Percentiles rank a stretch among this genome's conserved stretches.
These are phyloP conservation scores for Nyctibius bracteatus DNA, from an alignment of 2,113 vertebrate species.

Conservation along the genomic window DNA sequence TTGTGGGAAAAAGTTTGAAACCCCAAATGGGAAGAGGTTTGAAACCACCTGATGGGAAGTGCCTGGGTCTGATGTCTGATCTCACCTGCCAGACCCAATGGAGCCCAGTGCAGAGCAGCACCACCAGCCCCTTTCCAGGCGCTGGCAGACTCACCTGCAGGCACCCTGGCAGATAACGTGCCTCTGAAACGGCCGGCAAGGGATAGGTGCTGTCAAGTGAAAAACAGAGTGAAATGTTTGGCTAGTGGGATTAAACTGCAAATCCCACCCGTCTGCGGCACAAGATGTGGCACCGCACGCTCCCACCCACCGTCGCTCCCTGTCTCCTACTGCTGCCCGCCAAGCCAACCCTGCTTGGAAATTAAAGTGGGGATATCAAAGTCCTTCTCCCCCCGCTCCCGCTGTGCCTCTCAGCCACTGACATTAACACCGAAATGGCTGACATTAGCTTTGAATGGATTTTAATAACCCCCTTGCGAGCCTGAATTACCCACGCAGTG, in stretches of 20 bases:
- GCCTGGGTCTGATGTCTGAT: neutral
- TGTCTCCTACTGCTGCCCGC: neutral
- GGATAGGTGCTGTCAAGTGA: neutral
- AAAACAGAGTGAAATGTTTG: neutral
- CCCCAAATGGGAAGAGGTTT: neutral
- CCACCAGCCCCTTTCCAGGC: neutral
- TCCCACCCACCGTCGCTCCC: fast-evolving
- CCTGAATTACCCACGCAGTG: neutral
- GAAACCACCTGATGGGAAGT: neutral
- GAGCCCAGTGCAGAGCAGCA: neutral
- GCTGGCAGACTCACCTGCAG: neutral
- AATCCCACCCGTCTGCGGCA: neutral
- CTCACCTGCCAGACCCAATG: neutral
- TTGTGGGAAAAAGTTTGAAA: neutral
- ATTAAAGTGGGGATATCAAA: slow-evolving; percentile 15
- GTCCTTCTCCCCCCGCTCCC: neutral
- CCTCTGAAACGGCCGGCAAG: neutral
- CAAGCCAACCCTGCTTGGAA: neutral
- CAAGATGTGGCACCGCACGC: neutral
- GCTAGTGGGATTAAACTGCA: neutral
- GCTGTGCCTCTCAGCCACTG: slow-evolving; percentile 45
- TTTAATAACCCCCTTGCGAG: slow-evolving; percentile 37
- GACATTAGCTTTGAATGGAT: slow-evolving; percentile 45
- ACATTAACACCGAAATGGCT: slow-evolving; percentile 2
- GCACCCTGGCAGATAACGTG: neutral